Percentiles rank a stretch among this genome's conserved stretches.
Conservation (phyloP, 2,797 vertebrate species). For the Gallirallus australis region DNA sequence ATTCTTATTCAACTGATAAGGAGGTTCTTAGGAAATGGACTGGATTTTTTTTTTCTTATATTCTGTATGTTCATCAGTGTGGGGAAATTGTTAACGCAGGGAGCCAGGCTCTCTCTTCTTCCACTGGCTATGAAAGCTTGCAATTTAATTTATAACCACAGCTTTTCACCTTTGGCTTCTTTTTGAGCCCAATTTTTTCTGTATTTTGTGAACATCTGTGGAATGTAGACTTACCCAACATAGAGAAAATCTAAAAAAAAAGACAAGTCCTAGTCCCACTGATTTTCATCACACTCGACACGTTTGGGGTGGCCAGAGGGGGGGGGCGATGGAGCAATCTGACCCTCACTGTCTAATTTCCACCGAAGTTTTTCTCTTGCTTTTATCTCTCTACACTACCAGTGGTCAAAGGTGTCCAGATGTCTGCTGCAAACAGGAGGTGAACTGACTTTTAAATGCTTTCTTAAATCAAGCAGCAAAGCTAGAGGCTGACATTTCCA, state of each 20-base stretch:
- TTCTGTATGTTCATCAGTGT: constrained; percentile 3
- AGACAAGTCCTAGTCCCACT: neutral
- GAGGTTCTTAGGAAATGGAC: constrained; percentile 33
- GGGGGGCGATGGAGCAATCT: neutral
- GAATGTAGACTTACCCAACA: neutral
- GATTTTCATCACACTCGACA: neutral
- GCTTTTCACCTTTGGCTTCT: constrained; percentile 3
- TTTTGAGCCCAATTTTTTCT: neutral
- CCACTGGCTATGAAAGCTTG: neutral
- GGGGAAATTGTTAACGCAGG: neutral
- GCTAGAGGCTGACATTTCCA: constrained; percentile 28
- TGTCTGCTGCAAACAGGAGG: neutral
- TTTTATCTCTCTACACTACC: neutral
- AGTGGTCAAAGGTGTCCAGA: neutral
- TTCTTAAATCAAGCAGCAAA: neutral
- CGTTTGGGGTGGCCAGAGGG: accelerated
- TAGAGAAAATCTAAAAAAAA: neutral
- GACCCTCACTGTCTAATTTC: neutral
- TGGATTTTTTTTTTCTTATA: neutral
- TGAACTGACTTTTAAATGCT: constrained; percentile 8
- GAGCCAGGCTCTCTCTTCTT: neutral
- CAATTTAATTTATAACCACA: constrained; percentile 27
- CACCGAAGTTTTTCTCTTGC: neutral
- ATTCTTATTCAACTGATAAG: constrained; percentile 53
- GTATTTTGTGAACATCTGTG: neutral